Conservation (phyloP, 1,140 invertebrate species). For the Dendroctonus ponderosae region DNA sequence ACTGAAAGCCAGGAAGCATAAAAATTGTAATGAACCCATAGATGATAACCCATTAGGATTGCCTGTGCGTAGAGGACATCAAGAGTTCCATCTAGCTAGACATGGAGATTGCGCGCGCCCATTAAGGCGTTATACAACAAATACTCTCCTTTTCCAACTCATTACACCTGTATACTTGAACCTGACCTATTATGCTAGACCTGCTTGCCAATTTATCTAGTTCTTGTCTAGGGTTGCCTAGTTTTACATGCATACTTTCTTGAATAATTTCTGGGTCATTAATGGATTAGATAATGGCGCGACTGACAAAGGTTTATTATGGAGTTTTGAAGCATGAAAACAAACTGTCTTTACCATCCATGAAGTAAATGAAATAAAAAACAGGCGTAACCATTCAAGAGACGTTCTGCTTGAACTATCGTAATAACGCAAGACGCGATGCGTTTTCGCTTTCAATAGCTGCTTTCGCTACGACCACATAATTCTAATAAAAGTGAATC, state of each 20-base stretch:
- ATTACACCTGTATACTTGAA: slow-evolving; percentile 49
- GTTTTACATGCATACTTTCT: background rate
- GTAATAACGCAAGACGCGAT: too few species aligned
- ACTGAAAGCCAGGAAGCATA: background rate
- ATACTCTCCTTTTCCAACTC: slow-evolving; percentile 24
- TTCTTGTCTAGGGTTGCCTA: slow-evolving; percentile 39
- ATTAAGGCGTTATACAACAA: slow-evolving; percentile 36
- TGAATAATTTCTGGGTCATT: slow-evolving; percentile 14
- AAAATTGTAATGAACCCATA: background rate
- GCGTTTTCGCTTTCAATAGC: slow-evolving; percentile 40
- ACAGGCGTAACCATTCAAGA: too few species aligned
- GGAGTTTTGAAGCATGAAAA: background rate
- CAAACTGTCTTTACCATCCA: background rate
- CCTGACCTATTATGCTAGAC: slow-evolving; percentile 47
- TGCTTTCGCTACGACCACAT: slow-evolving; percentile 38
- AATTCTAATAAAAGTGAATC: slow-evolving; percentile 43
- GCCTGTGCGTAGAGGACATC: background rate
- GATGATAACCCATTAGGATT: background rate
- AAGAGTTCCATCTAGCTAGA: background rate
- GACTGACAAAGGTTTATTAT: background rate
- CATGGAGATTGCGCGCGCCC: slow-evolving; percentile 14
- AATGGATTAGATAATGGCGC: background rate
- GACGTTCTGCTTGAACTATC: too few species aligned
- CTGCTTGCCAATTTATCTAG: slow-evolving; percentile 29
- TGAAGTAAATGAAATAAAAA: too few species aligned